These are phyloP conservation scores for Mormyrus lacerda DNA, from an alignment of 2,113 vertebrate genomes.

Conservation along the genomic window DNA sequence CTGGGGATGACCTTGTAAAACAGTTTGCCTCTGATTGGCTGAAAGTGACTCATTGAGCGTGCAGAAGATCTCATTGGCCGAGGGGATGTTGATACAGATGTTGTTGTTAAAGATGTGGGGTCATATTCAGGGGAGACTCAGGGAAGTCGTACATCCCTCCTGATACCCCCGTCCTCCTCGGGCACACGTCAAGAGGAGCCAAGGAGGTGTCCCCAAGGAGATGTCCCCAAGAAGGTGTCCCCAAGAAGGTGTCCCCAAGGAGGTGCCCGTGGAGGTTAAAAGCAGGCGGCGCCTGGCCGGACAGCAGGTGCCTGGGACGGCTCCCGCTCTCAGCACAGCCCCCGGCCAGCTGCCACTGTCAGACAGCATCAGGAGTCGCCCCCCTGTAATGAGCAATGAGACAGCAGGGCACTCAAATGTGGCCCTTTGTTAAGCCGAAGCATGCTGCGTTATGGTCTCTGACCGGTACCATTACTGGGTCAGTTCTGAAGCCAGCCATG, in stretches of 20 bases:
- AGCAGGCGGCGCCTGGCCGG: not conserved
- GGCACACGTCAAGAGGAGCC: not conserved
- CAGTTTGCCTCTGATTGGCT: not conserved
- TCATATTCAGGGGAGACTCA: not conserved
- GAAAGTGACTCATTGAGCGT: not conserved
- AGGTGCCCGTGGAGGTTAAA: not conserved
- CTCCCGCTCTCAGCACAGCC: not conserved
- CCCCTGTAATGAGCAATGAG: not conserved
- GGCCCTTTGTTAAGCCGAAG: conserved; percentile 24
- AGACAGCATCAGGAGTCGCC: conserved; percentile 20
- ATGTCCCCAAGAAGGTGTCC: not conserved
- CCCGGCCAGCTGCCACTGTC: conserved; percentile 46
- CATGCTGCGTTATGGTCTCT: conserved; percentile 40
- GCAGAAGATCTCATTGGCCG: not conserved
- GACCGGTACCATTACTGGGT: conserved; percentile 20
- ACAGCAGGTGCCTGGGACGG: conserved; percentile 46
- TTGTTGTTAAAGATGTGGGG: not conserved
- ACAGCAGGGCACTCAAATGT: not conserved
- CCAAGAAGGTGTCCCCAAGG: not conserved
- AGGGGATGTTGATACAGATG: not conserved
- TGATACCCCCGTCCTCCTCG: not conserved
- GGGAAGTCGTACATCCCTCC: not conserved
- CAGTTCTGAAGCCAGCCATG: not conserved
- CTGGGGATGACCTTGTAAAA: not conserved
- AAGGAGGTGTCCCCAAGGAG: not conserved